Percentiles rank a stretch among this genome's conserved stretches.
Evolutionary conservation across 2,797 vertebrate species (phyloP).

Genomic region (Pelodytes ibericus): DNA sequence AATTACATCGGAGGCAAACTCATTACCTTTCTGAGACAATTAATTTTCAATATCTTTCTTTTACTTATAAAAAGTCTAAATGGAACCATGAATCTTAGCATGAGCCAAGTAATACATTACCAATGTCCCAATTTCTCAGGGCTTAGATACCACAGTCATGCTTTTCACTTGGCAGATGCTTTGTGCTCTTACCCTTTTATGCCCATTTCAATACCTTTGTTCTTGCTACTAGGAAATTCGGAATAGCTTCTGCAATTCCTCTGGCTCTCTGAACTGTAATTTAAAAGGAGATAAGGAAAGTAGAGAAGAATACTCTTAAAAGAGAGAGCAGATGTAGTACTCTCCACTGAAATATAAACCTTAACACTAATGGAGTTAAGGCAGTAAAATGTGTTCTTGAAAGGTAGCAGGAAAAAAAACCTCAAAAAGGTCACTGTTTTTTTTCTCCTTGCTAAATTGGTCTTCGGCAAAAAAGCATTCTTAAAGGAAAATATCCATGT

Average conservation of each 20-base stretch:
- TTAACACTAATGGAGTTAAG: conserved; percentile 56
- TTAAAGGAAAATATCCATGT: conserved; percentile 25
- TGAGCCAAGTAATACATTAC: conserved; percentile 50
- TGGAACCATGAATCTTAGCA: conserved; percentile 37
- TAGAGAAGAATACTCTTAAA: conserved; percentile 51
- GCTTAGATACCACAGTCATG: conserved; percentile 46
- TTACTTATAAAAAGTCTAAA: conserved; percentile 55
- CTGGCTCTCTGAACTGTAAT: conserved; percentile 58
- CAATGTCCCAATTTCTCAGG: conserved; percentile 45
- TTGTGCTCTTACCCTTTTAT: conserved; percentile 56
- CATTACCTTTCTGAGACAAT: conserved; percentile 59
- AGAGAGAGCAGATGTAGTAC: conserved; percentile 56
- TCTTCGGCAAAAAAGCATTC: conserved; percentile 26
- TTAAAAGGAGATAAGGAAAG: conserved; percentile 56
- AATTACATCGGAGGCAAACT: conserved; percentile 64
- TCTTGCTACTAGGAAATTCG: conserved; percentile 46
- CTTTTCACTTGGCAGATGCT: conserved; percentile 52
- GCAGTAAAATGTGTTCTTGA: conserved; percentile 54
- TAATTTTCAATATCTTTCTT: conserved; percentile 63
- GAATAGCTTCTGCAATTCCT: conserved; percentile 53
- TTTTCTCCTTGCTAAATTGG: conserved; percentile 24
- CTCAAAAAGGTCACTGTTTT: conserved; percentile 45
- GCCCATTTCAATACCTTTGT: conserved; percentile 57
- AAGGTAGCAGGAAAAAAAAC: conserved; percentile 36
- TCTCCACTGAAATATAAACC: conserved; percentile 57